Base-by-base conservation (phyloP, 2,113 vertebrate species). In the Paralichthys olivaceus region DNA sequence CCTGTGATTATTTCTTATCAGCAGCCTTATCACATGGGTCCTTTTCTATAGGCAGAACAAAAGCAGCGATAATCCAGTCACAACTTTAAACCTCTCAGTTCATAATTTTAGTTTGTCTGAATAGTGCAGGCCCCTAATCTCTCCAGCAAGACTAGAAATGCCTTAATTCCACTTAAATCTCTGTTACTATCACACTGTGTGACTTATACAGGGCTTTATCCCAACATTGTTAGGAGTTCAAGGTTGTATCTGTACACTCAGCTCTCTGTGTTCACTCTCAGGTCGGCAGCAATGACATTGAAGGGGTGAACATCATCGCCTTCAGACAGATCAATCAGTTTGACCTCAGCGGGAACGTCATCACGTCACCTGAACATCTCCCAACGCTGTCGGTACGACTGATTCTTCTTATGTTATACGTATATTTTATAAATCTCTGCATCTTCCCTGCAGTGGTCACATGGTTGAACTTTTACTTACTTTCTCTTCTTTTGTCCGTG, bases 271-370 rank as follows among this genome's bases (percentile, higher is more conserved):
- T 76, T 83, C 20, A 23, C 58, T 78, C 54, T 83, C 84, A 99
- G 98, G 96, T 99, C 28, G 96, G 95, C 66, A 96, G 92, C 79
- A 95, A 81, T 20, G 98, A 99, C 94, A 95, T 99, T 7, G 96
- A 95, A 62, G 96, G 96, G 0, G 89, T 99, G 65, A 98, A 98
- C 90, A 98, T 99, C 78, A 97, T 99, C 43, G 97, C 96, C 0
- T 99, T 99, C 90, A 95, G 97, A 79, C 97, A 98, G 91, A 99
- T 98, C 81, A 98, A 96, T 92, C 97, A 98, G 1, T 99, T 99
- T 81, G 98, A 99, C 84, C 92, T 99, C 43, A 99, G 97, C 67
- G 98, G 98, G 76, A 99, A 99, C 23, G 95, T 99, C 83, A 94
- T 98, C 85, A 97, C 97, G 1, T 94, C 95, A 45, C 94, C 97